Conservation (phyloP, 2,888 invertebrate species). For the Drosophila sordidula region DNA sequence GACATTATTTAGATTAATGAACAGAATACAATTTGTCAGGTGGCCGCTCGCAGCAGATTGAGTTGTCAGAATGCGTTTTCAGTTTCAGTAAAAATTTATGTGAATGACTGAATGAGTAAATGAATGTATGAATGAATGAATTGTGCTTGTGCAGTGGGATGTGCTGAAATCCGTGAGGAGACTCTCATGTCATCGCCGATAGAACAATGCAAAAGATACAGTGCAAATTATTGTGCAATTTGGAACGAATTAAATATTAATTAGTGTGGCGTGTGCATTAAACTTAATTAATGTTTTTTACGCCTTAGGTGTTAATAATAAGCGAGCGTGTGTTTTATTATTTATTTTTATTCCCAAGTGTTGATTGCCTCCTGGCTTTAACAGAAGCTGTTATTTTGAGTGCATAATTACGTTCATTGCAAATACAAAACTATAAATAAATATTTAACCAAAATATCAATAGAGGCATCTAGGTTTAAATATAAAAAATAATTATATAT, state of each 20-base stretch:
- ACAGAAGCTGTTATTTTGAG: slow-evolving; percentile 33
- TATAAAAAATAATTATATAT: not conserved
- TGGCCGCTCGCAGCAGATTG: slow-evolving; percentile 25
- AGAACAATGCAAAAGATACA: slow-evolving; percentile 54
- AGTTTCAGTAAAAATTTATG: slow-evolving; percentile 19
- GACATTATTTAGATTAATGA: slow-evolving; percentile 62
- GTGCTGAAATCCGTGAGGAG: slow-evolving; percentile 10
- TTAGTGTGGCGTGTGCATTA: slow-evolving; percentile 67
- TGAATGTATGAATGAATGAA: slow-evolving; percentile 5
- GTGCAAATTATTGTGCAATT: slow-evolving; percentile 41
- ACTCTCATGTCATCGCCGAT: not conserved
- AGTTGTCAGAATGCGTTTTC: slow-evolving; percentile 45
- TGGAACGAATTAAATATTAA: slow-evolving; percentile 70
- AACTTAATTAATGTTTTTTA: slow-evolving; percentile 67
- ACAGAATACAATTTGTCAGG: slow-evolving; percentile 31
- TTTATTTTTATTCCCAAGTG: slow-evolving; percentile 12
- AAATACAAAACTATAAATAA: slow-evolving; percentile 40
- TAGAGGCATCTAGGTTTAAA: not conserved
- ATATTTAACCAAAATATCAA: slow-evolving; percentile 49
- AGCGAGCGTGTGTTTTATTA: slow-evolving; percentile 41
- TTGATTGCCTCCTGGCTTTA: slow-evolving; percentile 19
- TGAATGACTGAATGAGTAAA: slow-evolving; percentile 15
- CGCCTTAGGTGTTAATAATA: slow-evolving; percentile 73
- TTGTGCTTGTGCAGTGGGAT: slow-evolving; percentile 2
- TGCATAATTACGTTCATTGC: slow-evolving; percentile 43